These are phyloP conservation scores for Champsocephalus gunnari DNA, from an alignment of 2,797 vertebrate genomes.

Conservation along the genomic window DNA sequence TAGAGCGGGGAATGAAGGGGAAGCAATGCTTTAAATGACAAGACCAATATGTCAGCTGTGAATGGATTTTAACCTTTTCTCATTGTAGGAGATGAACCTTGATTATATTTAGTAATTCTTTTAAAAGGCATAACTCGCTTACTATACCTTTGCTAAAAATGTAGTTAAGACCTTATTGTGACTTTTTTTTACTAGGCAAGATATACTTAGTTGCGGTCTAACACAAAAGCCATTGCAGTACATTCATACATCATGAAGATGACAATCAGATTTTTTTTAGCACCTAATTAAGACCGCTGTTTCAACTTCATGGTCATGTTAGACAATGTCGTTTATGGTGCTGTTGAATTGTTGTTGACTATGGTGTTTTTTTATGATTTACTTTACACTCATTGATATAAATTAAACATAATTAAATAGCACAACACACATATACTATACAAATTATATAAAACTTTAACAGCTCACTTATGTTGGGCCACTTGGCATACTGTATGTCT, in stretches of 20 bases:
- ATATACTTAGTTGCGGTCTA: background rate
- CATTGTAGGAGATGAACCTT: slow-evolving; percentile 44
- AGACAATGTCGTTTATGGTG: background rate
- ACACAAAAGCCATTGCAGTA: background rate
- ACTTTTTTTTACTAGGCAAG: background rate
- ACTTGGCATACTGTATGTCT: too few species aligned
- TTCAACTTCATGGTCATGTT: background rate
- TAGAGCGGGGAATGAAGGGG: slow-evolving; percentile 33
- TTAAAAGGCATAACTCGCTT: slow-evolving; percentile 7
- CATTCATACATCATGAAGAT: background rate
- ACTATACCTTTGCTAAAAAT: background rate
- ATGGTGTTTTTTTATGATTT: background rate
- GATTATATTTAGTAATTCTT: slow-evolving; percentile 30
- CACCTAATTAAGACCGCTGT: background rate
- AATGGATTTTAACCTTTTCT: slow-evolving; percentile 65
- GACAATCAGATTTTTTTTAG: too few species aligned
- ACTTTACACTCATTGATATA: background rate
- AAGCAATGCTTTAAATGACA: slow-evolving; percentile 58
- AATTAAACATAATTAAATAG: background rate
- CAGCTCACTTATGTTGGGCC: too few species aligned
- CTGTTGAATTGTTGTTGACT: background rate
- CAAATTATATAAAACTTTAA: too few species aligned
- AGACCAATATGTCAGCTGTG: slow-evolving; percentile 51
- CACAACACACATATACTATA: background rate
- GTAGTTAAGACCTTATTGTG: slow-evolving; percentile 6